A percentile compares a stretch with the other conserved stretches of the same genome.
Evolutionary conservation across 2,797 vertebrate genomes (phyloP).

Genomic region (Carduelis carduelis): DNA sequence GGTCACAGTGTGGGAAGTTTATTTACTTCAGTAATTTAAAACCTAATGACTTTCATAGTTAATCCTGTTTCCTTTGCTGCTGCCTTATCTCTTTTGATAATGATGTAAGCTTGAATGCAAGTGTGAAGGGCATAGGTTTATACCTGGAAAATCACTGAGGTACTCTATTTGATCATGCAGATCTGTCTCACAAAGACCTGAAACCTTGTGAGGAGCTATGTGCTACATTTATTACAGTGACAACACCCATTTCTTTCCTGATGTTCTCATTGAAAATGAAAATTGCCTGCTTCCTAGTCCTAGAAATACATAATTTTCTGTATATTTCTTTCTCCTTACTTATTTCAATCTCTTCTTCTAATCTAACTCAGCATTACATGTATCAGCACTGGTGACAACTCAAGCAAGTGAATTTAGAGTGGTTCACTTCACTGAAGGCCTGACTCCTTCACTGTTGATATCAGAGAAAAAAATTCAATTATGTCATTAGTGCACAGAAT

Average conservation of each 20-base stretch:
- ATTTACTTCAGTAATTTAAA: conserved; percentile 67
- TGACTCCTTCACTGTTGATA: background rate
- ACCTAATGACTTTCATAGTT: conserved; percentile 67
- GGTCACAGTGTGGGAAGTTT: background rate
- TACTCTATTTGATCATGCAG: conserved; percentile 47
- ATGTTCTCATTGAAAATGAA: conserved; percentile 25
- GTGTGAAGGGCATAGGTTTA: conserved; percentile 65
- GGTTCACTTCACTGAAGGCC: background rate
- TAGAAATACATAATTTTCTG: conserved; percentile 13
- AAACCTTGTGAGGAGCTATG: background rate
- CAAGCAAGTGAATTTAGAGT: background rate
- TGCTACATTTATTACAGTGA: conserved; percentile 11
- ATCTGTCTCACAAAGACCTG: conserved; percentile 35
- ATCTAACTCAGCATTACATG: background rate
- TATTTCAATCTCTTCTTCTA: background rate
- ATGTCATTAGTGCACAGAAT: background rate
- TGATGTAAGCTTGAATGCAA: conserved; percentile 55
- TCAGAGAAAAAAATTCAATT: background rate
- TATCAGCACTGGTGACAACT: background rate
- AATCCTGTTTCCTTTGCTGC: conserved; percentile 64
- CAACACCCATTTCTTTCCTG: background rate
- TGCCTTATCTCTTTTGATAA: conserved; percentile 64
- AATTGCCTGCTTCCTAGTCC: background rate
- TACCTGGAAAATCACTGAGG: conserved; percentile 45
- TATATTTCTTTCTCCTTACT: background rate